Evolutionary conservation across 2,113 vertebrate species (phyloP).

Genomic region (Rhinoptilus africanus): DNA sequence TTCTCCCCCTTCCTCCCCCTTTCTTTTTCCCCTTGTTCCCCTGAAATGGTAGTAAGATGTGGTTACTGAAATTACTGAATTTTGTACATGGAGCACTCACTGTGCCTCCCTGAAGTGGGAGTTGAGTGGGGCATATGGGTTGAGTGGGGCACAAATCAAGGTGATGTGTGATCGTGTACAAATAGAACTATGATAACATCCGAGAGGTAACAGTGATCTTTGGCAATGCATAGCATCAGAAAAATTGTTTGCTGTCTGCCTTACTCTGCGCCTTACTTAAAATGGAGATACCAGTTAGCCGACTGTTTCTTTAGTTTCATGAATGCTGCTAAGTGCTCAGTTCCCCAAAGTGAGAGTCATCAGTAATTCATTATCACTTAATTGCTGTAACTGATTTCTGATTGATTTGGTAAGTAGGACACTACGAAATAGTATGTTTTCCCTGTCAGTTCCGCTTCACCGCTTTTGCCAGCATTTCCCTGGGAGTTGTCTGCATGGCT

Average conservation of each 20-base stretch:
- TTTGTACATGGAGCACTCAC: neutral
- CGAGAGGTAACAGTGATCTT: neutral
- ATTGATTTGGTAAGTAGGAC: slow-evolving; percentile 4
- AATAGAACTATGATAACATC: neutral
- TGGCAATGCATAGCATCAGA: fast-evolving
- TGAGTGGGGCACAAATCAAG: neutral
- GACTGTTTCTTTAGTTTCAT: neutral
- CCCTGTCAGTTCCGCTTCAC: neutral
- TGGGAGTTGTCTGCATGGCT: neutral
- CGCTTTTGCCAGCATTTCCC: neutral
- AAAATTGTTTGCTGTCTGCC: neutral
- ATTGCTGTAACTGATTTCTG: slow-evolving; percentile 14
- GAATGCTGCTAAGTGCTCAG: neutral
- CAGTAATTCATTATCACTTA: slow-evolving; percentile 33
- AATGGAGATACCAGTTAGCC: neutral
- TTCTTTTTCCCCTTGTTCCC: neutral
- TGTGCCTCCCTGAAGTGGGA: neutral
- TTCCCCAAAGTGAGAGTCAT: neutral
- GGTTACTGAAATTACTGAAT: neutral
- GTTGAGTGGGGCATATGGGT: too few relatives aligned
- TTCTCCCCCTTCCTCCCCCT: too few relatives aligned
- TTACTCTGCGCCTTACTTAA: neutral
- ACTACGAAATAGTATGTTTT: neutral
- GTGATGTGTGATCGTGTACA: neutral
- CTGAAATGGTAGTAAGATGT: neutral